These are phyloP conservation scores for Therioaphis trifolii DNA, from an alignment of 2,888 invertebrate genomes.

Conservation along the genomic window DNA sequence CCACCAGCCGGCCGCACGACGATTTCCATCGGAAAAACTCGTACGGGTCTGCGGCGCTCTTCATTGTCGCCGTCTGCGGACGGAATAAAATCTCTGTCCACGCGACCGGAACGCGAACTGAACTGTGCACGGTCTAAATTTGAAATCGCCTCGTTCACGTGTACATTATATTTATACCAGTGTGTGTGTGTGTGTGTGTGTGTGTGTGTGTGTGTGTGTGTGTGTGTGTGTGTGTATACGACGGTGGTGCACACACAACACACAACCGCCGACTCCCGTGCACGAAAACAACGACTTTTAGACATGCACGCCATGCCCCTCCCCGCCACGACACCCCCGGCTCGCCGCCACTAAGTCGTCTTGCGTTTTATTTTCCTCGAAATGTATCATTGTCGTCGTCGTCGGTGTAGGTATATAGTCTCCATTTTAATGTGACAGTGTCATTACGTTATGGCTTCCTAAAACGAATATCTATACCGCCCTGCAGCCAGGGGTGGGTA, in stretches of 20 bases:
- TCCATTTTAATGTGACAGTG: conserved; percentile 60
- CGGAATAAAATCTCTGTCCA: not conserved
- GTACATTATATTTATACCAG: not conserved
- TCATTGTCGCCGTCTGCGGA: not conserved
- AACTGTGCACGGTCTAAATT: conserved; percentile 1
- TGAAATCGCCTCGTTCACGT: not conserved
- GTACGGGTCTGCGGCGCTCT: conserved; percentile 23
- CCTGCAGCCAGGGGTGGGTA: not conserved
- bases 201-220: not conserved
- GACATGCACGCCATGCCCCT: conserved; percentile 43
- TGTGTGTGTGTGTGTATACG: not conserved
- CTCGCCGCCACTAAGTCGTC: conserved; percentile 15
- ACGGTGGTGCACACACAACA: not conserved
- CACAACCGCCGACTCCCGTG: not conserved
- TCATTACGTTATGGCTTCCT: conserved; percentile 45
- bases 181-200: no score
- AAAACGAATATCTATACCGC: conserved; percentile 35
- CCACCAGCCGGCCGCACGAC: conserved; percentile 72
- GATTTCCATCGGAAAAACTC: conserved; percentile 72
- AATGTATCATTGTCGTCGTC: conserved; percentile 2
- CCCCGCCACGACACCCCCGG: not conserved
- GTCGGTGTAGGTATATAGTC: not conserved
- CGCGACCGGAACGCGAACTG: not conserved
- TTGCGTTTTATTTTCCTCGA: conserved; percentile 1
- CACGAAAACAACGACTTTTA: conserved; percentile 47